Evolutionary conservation across 2,888 invertebrate genomes (phyloP).

Genomic region (Melanotus villosus): DNA sequence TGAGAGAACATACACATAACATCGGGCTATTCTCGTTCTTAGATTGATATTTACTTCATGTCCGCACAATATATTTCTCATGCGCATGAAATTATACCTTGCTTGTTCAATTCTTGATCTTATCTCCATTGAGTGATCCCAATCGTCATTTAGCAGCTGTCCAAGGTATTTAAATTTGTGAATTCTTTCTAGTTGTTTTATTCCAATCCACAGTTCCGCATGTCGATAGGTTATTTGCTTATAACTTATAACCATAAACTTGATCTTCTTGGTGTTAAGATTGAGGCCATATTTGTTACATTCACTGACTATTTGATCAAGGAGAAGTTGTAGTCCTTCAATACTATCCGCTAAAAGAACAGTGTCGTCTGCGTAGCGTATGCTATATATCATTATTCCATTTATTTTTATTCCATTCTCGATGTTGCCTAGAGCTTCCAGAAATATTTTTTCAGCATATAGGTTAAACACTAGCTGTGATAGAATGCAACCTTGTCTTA

Average conservation of each 20-base stretch:
- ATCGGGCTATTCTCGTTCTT: background rate
- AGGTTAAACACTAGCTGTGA: too few relatives aligned
- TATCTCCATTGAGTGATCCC: background rate
- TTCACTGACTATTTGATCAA: background rate
- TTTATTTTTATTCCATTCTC: too few relatives aligned
- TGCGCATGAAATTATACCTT: background rate
- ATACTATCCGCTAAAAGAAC: background rate
- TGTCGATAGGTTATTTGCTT: too few relatives aligned
- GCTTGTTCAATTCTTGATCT: background rate
- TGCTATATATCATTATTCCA: background rate
- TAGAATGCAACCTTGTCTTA: too few relatives aligned
- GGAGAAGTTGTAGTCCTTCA: background rate
- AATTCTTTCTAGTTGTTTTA: background rate
- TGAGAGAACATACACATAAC: constrained; percentile 1
- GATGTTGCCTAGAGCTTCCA: too few relatives aligned
- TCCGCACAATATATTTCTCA: background rate
- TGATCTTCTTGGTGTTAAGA: background rate
- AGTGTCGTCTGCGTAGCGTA: background rate
- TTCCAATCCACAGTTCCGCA: too few relatives aligned
- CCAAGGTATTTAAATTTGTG: background rate
- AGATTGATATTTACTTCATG: background rate
- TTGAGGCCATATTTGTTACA: background rate
- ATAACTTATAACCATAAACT: background rate
- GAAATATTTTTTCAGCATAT: too few relatives aligned
- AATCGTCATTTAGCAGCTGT: background rate